Base-by-base conservation (phyloP, 2,888 invertebrate genomes). In the Tholera decimalis region DNA sequence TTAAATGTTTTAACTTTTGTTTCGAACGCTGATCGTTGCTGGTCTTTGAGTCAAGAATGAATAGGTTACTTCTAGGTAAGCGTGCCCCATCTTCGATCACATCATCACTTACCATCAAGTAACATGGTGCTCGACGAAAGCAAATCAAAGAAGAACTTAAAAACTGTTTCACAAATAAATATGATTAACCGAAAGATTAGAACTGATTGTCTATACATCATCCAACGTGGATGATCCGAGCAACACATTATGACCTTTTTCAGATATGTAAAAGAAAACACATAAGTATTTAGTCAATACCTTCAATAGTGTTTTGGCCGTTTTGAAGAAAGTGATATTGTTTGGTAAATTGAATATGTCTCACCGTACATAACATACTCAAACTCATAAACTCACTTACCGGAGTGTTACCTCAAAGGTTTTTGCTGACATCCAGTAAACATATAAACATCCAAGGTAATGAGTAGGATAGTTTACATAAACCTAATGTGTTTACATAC, bases 401-500 rank as follows among this genome's bases (percentile, higher is more conserved):
- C 28, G 18, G 7, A 20, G 5, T 41, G 26, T 26, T 28, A 47
- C 33, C 49, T 43, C n/a, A 20, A 54, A 57, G 24, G 37, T 65
- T 57, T 58, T 63, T 41, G 44, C 70, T 51, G 57, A 65, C 59
- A 28, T 44, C 47, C 43, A 35, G 47, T 46, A 46, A 57, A 51
- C 41, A 58, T 35, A 46, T 43, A 53, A 59, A 73, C 60, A 73
- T 44, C 28, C 30, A 53, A 13, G 47, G 22, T 58, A 62, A 67
- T 58, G 41, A 68, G 51, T 64, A 47, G 53, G 35, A 67, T 57
- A 62, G 51, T 47, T 47, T 20, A 76, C 65, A 62, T 72, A 62
- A 62, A 60, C 74, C 62, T 65, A 77, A 79, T 71, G 65, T 64
- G 62, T 72, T 67, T 72, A 67, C 65, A 50, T 68, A 73, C 72